Conservation (phyloP, 2,888 invertebrate genomes). For the Hemicrepidius hirtus region DNA sequence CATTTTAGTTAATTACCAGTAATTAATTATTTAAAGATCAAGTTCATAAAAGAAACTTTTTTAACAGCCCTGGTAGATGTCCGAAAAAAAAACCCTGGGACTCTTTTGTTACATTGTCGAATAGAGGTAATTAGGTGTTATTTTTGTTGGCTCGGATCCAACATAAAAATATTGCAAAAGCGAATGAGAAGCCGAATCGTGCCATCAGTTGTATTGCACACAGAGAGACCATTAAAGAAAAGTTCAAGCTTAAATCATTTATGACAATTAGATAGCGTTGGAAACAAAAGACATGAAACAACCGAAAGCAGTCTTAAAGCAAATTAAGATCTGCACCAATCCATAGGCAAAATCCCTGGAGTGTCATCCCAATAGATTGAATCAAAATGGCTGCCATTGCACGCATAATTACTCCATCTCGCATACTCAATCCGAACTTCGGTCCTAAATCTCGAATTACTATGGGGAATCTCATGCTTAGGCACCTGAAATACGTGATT, state of each 20-base stretch:
- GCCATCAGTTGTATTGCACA: conserved; percentile 14
- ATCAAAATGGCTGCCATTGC: conserved; percentile 72
- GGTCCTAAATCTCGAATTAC: conserved; percentile 67
- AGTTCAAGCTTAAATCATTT: conserved; percentile 41
- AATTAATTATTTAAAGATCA: conserved; percentile 40
- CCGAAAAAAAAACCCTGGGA: neutral
- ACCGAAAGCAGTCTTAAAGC: conserved; percentile 65
- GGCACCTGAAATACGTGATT: conserved; percentile 66
- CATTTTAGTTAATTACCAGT: conserved; percentile 39
- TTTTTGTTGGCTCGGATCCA: conserved; percentile 45
- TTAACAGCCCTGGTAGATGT: no score
- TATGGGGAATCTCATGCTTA: conserved; percentile 63
- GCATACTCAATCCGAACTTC: conserved; percentile 65
- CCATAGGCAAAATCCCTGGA: conserved; percentile 72
- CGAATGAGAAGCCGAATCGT: conserved; percentile 33
- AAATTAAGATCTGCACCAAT: conserved; percentile 69
- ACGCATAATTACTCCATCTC: conserved; percentile 70
- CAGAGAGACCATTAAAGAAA: conserved; percentile 21
- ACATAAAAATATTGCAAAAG: conserved; percentile 42
- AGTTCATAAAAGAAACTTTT: conserved; percentile 27
- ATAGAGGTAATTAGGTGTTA: conserved; percentile 49
- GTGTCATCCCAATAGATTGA: conserved; percentile 79
- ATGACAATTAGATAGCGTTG: conserved; percentile 48
- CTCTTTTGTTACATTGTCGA: conserved; percentile 31
- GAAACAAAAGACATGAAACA: conserved; percentile 50